Base-by-base conservation (phyloP, 2,888 invertebrate genomes). In the Polymixis lichenea region DNA sequence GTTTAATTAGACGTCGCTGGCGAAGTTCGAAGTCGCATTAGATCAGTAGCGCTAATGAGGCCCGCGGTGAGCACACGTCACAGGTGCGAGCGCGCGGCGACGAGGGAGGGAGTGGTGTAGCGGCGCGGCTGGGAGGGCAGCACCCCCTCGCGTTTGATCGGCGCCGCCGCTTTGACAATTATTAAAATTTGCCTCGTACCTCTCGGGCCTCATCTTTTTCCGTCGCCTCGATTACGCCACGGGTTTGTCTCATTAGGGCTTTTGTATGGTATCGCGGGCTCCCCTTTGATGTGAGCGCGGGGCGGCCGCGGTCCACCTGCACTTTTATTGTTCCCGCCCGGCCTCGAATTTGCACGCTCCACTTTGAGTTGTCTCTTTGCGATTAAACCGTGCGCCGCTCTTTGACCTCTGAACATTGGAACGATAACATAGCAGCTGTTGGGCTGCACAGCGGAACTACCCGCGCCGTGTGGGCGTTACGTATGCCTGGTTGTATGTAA, bases 101-200 rank as follows among this genome's bases (percentile, higher is more conserved):
- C 82, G 83, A 77, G 82, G 75, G 75, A 72, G 82, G 84, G 79
- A 75, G 68, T 76, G 78, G 80, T 38, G 84, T 72, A 86, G 77
- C 82, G 72, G 80, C 74, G 82, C 84, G 84, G 80, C 55, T 84
- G 82, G 83, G 87, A 74, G 81, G 85, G 82, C 84, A 75, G 88
- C 88, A 78, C 90, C 91, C 94, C 93, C 93, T 90, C 91, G 93
- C 95, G 95, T 96, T 96, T 96, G 96, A 96, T 96, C 96, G 96
- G 92, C 93, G 95, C 96, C 96, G 96, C 95, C 96, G 96, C 97
- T 97, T 97, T 97, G 97, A 97, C 97, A 97, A 96, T 97, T 97
- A 97, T 97, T 96, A 97, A 97, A 97, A 97, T 97, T 96, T 95
- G 96, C 96, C 96, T 95, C 95, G 96, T 95, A 95, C 95, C 95